Conservation (phyloP, 2,113 vertebrate species). For the Thryonomys swinderianus region DNA sequence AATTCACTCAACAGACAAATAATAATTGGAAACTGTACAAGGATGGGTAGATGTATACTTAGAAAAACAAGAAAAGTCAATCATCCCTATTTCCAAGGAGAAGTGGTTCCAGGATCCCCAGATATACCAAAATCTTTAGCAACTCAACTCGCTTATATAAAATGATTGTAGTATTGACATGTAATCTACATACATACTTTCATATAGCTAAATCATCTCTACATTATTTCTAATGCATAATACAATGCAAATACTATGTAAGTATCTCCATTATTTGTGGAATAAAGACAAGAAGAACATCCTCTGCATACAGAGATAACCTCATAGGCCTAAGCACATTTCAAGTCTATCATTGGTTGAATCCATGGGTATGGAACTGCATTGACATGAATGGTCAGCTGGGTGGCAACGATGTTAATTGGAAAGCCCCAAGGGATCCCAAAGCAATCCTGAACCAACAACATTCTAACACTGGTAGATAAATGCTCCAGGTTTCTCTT, state of each 20-base stretch:
- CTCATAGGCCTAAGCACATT: background rate
- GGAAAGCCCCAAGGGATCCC: background rate
- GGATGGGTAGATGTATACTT: background rate
- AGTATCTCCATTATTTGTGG: background rate
- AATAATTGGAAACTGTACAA: background rate
- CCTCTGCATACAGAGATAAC: background rate
- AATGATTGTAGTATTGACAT: background rate
- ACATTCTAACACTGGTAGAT: accelerated
- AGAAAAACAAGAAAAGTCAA: background rate
- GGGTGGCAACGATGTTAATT: background rate
- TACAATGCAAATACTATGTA: background rate
- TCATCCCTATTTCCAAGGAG: background rate
- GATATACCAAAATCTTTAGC: background rate
- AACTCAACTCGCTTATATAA: background rate
- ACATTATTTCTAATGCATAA: background rate
- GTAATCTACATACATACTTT: background rate
- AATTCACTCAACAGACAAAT: background rate
- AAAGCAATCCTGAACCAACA: background rate
- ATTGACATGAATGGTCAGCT: background rate
- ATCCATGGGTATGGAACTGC: background rate
- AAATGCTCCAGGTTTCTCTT: background rate
- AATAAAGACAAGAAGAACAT: background rate
- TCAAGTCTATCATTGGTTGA: background rate
- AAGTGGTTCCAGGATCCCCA: background rate
- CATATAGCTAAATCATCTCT: background rate